Conservation (phyloP, 2,888 invertebrate species). For the Peribatodes rhomboidaria region DNA sequence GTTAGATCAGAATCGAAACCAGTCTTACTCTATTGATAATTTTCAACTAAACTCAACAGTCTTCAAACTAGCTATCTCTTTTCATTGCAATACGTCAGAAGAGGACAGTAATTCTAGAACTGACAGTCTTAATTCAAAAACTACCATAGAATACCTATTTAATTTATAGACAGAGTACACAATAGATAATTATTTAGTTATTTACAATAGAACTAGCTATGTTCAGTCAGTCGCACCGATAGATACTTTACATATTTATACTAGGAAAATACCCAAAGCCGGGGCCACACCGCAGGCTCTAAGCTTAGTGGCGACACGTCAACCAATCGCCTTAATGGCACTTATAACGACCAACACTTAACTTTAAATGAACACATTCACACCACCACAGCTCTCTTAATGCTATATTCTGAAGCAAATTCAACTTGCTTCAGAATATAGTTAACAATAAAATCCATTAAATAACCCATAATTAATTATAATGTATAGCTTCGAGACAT, state of each 20-base stretch:
- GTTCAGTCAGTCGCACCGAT: conserved; percentile 31
- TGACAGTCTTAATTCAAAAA: neutral
- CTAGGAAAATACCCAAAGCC: neutral
- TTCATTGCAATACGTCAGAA: conserved; percentile 1
- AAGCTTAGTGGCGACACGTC: too few species aligned
- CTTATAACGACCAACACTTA: too few species aligned
- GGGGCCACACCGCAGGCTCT: too few species aligned
- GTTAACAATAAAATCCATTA: too few species aligned
- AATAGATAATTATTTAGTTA: conserved; percentile 12
- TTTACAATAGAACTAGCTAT: conserved; percentile 36
- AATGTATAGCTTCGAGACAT: too few species aligned
- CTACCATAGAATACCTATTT: neutral
- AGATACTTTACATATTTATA: neutral
- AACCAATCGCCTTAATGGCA: too few species aligned
- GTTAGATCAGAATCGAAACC: neutral
- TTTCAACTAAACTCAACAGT: neutral
- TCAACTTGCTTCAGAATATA: too few species aligned
- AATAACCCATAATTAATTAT: too few species aligned
- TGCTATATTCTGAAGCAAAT: too few species aligned
- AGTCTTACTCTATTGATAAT: neutral
- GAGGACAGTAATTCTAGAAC: neutral
- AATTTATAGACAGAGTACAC: neutral
- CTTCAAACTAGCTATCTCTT: conserved; percentile 2
- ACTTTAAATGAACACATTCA: too few species aligned
- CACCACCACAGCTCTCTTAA: too few species aligned